A percentile compares a stretch with the other conserved stretches of the same genome.
These are phyloP conservation scores for Griposia aprilina DNA, from an alignment of 2,888 invertebrate genomes.

Conservation along the genomic window DNA sequence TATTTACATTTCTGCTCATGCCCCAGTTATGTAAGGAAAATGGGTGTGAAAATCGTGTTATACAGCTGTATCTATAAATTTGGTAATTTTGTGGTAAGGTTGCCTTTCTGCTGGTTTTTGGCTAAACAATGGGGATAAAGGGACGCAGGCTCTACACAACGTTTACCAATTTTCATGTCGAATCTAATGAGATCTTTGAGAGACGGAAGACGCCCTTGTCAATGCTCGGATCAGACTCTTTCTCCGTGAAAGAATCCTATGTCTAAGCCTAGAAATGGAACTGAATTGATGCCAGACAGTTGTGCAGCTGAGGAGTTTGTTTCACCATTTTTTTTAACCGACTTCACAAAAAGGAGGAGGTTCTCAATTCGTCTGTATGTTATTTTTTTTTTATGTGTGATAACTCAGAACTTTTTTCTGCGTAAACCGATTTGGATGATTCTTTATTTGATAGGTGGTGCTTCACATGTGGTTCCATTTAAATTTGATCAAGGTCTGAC, in stretches of 20 bases:
- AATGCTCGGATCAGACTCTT: neutral
- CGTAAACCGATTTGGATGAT: too few relatives aligned
- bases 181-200: neutral
- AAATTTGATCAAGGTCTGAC: too few relatives aligned
- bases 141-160: too few relatives aligned
- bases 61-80: neutral
- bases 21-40: conserved; percentile 29
- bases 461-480: too few relatives aligned
- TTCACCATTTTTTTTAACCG: too few relatives aligned
- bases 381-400: too few relatives aligned
- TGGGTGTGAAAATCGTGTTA: conserved; percentile 23
- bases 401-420: too few relatives aligned
- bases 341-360: too few relatives aligned
- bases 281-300: neutral
- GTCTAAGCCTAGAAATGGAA: neutral
- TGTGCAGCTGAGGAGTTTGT: too few relatives aligned
- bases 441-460: too few relatives aligned
- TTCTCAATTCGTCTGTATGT: too few relatives aligned
- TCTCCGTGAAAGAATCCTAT: neutral
- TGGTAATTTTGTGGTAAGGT: neutral
- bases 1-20: conserved; percentile 37
- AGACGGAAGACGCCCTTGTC: neutral
- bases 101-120: neutral
- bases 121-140: neutral
- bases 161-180: neutral